Evolutionary conservation across 2,113 vertebrate species (phyloP).

Genomic region (Austrofundulus limnaeus): DNA sequence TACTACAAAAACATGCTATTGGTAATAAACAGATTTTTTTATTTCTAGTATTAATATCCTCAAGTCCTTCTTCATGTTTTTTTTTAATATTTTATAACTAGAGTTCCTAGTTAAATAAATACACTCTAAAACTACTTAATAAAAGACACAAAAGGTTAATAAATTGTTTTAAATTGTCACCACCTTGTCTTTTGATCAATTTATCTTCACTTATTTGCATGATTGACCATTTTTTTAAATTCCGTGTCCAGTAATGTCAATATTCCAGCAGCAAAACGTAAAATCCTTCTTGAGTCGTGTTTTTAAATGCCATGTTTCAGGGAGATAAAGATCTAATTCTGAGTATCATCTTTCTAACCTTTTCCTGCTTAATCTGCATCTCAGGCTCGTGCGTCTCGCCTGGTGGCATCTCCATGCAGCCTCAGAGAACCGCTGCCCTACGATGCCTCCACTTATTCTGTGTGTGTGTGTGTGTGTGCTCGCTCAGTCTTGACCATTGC

Average conservation of each 20-base stretch:
- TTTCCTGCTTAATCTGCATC: slow-evolving; percentile 22
- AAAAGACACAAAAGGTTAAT: background rate
- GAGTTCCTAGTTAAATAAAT: too few species aligned
- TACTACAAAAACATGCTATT: too few species aligned
- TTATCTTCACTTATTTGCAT: slow-evolving; percentile 2
- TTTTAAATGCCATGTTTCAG: slow-evolving; percentile 1
- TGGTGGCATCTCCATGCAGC: slow-evolving; percentile 41
- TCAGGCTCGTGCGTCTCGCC: slow-evolving; percentile 37
- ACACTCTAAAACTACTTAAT: too few species aligned
- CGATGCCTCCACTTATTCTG: slow-evolving; percentile 39
- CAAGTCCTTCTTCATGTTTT: too few species aligned
- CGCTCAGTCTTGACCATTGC: too few species aligned
- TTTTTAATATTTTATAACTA: too few species aligned
- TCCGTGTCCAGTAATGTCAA: background rate
- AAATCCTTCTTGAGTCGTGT: background rate
- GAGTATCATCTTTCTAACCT: slow-evolving; percentile 14
- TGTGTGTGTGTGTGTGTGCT: slow-evolving; percentile 16
- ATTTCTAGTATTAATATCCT: too few species aligned
- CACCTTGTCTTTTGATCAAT: slow-evolving; percentile 3
- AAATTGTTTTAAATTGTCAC: background rate
- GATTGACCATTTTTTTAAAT: background rate
- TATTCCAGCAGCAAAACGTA: background rate
- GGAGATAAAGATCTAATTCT: background rate
- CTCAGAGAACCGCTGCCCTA: slow-evolving; percentile 61
- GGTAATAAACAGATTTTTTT: too few species aligned